These are phyloP conservation scores for Phoeniculus purpureus DNA, from an alignment of 2,797 vertebrate species.

Conservation along the genomic window DNA sequence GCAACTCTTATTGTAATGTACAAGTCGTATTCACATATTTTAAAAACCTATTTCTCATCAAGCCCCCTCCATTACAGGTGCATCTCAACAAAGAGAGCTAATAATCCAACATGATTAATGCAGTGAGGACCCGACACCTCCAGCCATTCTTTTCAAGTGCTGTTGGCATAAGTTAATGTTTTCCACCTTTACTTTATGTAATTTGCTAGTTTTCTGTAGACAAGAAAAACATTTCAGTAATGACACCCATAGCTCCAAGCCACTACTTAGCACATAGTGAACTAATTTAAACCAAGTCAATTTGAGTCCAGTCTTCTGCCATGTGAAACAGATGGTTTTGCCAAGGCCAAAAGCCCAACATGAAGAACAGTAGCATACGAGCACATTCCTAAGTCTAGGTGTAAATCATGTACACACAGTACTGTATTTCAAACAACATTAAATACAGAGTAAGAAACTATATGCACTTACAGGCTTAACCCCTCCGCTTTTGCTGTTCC, in stretches of 20 bases:
- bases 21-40: neutral
- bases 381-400: neutral
- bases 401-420: neutral
- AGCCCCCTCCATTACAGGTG: constrained; percentile 5
- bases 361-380: constrained; percentile 43
- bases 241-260: constrained; percentile 57
- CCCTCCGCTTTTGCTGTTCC: neutral
- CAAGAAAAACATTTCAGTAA: constrained; percentile 63
- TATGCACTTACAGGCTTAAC: neutral
- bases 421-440: neutral
- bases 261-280: constrained; percentile 70
- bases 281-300: constrained; percentile 64
- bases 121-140: constrained; percentile 25
- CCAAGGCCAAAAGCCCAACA: neutral
- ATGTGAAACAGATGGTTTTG: constrained; percentile 43
- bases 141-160: constrained; percentile 56
- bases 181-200: constrained; percentile 57
- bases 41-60: neutral
- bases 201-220: constrained; percentile 57
- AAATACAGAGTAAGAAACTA: constrained; percentile 9
- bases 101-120: constrained; percentile 49
- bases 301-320: constrained; percentile 34
- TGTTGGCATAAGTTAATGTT: constrained; percentile 48
- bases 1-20: neutral
- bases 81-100: constrained; percentile 18